Base-by-base conservation (phyloP, 2,797 vertebrate genomes). In the Tympanoctomys barrerae region DNA sequence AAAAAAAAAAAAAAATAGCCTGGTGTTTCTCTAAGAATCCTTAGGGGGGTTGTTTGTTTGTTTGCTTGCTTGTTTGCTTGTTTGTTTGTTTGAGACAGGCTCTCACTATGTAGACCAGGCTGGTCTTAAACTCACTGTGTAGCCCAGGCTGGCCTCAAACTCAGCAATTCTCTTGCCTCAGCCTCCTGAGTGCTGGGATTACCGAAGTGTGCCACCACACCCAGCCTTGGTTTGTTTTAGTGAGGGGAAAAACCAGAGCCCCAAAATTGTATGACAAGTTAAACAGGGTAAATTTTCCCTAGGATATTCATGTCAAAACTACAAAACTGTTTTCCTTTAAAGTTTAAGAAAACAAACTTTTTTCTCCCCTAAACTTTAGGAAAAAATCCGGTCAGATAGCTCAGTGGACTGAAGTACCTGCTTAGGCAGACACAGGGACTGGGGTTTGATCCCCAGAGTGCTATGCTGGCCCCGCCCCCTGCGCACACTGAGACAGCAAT, bases 11-110 rank as follows among this genome's bases (percentile, higher is more conserved):
- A 62, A 42, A 28, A 31, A 87, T 24, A 79, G 31, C 57, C 28
- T 88, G 66, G 70, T 84, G 13, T 87, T 95, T 95, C 59, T 95
- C 86, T 10, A 89, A 75, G 33, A 36, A 90, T 39, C 4, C 10
- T 73, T 36, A 36, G 66, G 66, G 33, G 59, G 54, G 14, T 57
- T 57, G 54, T 26, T 61, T 61, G 7, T 9, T 61, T 24, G 8
- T 9, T 61, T 61, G 7, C 2, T 61, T 26, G 8, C 19, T 70
- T 70, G 66, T 18, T n/a, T 68, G 64, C 2, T 66, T 68, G 2
- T 7, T 68, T 68, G 33, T n/a, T 70, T 70, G 33, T 36, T n/a
- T n/a, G 66, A 70, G 33, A 70, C 66, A 70, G 11, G 7, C 2
- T 36, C 33, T 70, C 66, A 3, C 33, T 70, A 19, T 21, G 66